Evolutionary conservation across 2,888 invertebrate genomes (phyloP), one percentile per base, ranked within the genome.

Genomic region (Epinotia brunnichana): DNA sequence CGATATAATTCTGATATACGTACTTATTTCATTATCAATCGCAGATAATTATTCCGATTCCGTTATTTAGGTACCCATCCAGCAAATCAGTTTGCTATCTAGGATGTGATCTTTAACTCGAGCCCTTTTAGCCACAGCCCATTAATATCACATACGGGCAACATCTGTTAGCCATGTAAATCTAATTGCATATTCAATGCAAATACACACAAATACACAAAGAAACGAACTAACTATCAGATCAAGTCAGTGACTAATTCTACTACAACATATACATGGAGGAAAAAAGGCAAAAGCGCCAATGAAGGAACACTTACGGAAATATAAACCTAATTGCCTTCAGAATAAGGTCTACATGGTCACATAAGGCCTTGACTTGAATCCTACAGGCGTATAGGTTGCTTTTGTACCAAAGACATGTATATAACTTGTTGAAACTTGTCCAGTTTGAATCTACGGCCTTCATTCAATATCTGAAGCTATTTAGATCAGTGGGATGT

Each of bases 171-270:
- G 48, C 35, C 61, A 53, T 69, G 53, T 53, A 39, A 69, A 69
- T 61, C 29, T 66, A 56, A 66, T 66, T 66, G 66, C 56, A 66
- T 56, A 66, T 24, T 29, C 41, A 59, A 29, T 71, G 64, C 53
- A 71, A 59, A 64, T 64, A 60, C 62, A 69, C 21, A 69, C 57
- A 57, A 57, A 57, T 29, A 57, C 29, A 64, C 66, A 66, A 71
- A 53, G 51, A 60, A 60, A 48, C 56, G 15, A 62, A 29, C 66
- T 19, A 63, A 19, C 66, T 71, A 67, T 54, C 29, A 71, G 41
- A 53, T 29, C 44, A 61, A 41, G 35, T 67, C 54, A 59, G 21
- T 72, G 72, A 72, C 72, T 72, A 72, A 72, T 67, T 41, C 66
- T 21, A 60, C 60, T 44, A 41, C 19, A 19, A n/a, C 15, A 3